Evolutionary conservation across 1,140 invertebrate genomes (phyloP).

Genomic region (Sarcophaga bullata): DNA sequence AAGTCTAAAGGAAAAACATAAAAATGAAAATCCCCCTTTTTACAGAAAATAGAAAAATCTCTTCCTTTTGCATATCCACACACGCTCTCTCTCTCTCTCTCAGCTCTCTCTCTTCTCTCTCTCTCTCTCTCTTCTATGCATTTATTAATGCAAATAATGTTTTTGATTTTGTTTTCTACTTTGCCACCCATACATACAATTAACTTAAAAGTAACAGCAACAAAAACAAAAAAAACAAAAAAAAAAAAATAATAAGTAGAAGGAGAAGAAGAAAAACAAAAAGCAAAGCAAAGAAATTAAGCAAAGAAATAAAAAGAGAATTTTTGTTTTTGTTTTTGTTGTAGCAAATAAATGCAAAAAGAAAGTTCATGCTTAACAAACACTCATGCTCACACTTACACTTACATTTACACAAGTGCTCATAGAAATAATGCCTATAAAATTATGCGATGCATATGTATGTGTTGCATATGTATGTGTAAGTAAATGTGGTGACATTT

Average conservation of each 20-base stretch:
- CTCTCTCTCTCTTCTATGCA: too few species aligned
- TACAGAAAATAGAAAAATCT: too few species aligned
- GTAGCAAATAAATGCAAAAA: too few species aligned
- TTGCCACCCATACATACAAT: background rate
- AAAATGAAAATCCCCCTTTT: conserved; percentile 37
- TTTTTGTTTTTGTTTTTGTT: too few species aligned
- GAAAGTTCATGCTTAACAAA: too few species aligned
- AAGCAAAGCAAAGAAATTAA: background rate
- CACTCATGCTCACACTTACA: background rate
- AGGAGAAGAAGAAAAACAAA: background rate
- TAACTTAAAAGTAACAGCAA: conserved; percentile 2
- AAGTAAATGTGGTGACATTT: background rate
- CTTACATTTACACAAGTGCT: background rate
- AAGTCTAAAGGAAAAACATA: background rate
- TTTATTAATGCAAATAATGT: too few species aligned
- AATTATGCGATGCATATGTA: too few species aligned
- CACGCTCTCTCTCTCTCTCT: too few species aligned
- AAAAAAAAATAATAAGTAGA: background rate
- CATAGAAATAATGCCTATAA: background rate
- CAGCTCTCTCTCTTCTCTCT: too few species aligned
- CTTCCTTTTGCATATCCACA: too few species aligned
- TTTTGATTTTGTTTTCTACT: too few species aligned
- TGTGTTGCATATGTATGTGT: background rate
- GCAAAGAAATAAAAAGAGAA: too few species aligned
- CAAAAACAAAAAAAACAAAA: background rate